These are phyloP conservation scores for Zygaena filipendulae DNA, from an alignment of 2,888 invertebrate genomes.

Conservation along the genomic window DNA sequence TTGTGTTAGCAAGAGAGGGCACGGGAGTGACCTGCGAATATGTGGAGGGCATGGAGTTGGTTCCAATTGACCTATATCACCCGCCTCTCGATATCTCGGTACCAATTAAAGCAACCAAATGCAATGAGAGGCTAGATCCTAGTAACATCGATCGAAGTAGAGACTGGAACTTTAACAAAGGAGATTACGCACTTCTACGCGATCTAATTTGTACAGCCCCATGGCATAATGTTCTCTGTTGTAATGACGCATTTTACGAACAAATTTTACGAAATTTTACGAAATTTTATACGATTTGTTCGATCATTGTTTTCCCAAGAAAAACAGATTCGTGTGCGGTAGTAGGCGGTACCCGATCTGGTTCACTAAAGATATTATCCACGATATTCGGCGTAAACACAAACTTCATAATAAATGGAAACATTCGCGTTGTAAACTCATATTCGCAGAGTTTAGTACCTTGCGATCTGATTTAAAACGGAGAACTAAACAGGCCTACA, in stretches of 20 bases:
- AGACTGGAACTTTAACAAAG: conserved; percentile 5
- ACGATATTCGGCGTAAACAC: background rate
- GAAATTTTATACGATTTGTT: background rate
- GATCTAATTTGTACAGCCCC: background rate
- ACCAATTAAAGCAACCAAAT: background rate
- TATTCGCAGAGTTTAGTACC: too few species aligned
- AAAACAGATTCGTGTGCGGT: background rate
- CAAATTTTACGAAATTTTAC: background rate
- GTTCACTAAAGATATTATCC: conserved; percentile 3
- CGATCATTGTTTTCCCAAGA: conserved; percentile 4
- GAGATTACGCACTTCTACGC: background rate
- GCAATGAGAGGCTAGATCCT: background rate
- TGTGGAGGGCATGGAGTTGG: too few species aligned
- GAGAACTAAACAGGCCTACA: too few species aligned
- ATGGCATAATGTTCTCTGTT: background rate
- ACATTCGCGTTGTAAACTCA: too few species aligned
- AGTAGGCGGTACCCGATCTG: conserved; percentile 5
- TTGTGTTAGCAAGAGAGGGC: conserved; percentile 9
- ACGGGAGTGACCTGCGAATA: too few species aligned
- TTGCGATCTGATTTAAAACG: too few species aligned
- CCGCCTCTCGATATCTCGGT: conserved; percentile 1
- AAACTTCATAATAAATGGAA: background rate
- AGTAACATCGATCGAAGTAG: conserved; percentile 1
- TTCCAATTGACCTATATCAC: too few species aligned
- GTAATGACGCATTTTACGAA: background rate